Evolutionary conservation across 2,797 vertebrate species (phyloP).

Genomic region (Dendrocincla tyrannina): DNA sequence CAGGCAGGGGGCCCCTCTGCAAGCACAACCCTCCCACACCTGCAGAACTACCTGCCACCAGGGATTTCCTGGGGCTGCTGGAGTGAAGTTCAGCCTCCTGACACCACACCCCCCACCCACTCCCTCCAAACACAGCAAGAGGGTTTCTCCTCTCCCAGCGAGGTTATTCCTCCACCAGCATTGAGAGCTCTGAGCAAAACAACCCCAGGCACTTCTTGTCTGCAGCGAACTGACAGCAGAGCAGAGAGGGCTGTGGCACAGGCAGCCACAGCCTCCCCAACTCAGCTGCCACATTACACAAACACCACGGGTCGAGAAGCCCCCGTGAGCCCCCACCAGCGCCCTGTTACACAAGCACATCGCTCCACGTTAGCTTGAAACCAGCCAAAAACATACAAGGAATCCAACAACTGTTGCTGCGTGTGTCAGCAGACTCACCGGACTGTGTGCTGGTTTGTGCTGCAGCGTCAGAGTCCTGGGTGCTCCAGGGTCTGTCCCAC

Average conservation of each 20-base stretch:
- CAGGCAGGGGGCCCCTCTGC: fast-evolving
- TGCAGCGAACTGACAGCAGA: constrained; percentile 38
- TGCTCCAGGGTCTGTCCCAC: constrained; percentile 98
- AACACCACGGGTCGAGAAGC: background rate
- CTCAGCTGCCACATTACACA: background rate
- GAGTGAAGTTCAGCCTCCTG: background rate
- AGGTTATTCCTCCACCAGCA: background rate
- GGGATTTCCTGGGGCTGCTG: background rate
- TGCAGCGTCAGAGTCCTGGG: constrained; percentile 87
- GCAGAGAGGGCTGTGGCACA: constrained; percentile 34
- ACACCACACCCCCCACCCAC: constrained; percentile 43
- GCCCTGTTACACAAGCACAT: constrained; percentile 48
- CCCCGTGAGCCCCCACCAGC: background rate
- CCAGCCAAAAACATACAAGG: background rate
- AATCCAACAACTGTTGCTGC: constrained; percentile 77
- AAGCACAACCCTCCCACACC: background rate
- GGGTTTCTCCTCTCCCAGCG: background rate
- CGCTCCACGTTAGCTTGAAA: background rate
- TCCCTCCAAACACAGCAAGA: background rate
- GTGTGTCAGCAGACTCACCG: constrained; percentile 81
- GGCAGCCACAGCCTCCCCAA: constrained; percentile 16
- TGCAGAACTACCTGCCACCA: background rate
- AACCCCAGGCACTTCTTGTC: constrained; percentile 39
- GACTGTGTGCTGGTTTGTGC: constrained; percentile 87
- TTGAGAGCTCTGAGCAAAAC: constrained; percentile 58